These are phyloP conservation scores for Pogona vitticeps DNA, from an alignment of 2,113 vertebrate species.

Conservation along the genomic window DNA sequence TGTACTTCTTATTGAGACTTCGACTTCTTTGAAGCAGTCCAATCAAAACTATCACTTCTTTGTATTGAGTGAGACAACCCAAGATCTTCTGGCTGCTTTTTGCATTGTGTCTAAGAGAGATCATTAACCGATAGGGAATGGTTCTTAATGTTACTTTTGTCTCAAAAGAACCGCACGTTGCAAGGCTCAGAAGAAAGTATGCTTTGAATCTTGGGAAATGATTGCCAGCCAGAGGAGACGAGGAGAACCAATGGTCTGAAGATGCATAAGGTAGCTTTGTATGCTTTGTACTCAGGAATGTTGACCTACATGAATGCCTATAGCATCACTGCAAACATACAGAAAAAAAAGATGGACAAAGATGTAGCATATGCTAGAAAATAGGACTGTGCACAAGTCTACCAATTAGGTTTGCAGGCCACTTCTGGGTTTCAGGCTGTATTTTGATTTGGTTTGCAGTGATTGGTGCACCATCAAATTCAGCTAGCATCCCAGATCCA, in stretches of 20 bases:
- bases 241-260: not conserved
- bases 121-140: not conserved
- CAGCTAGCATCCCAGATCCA: too few relatives aligned
- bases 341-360: too few relatives aligned
- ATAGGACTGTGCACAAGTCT: too few relatives aligned
- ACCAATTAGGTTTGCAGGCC: too few relatives aligned
- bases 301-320: too few relatives aligned
- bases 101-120: not conserved
- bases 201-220: too few relatives aligned
- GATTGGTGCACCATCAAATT: too few relatives aligned
- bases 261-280: not conserved
- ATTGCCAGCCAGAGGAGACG: not conserved
- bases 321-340: too few relatives aligned
- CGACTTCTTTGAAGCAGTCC: not conserved
- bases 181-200: not conserved
- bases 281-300: not conserved
- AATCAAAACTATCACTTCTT: not conserved
- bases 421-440: too few relatives aligned
- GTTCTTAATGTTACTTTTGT: not conserved
- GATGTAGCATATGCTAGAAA: too few relatives aligned
- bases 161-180: not conserved
- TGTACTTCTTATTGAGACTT: not conserved
- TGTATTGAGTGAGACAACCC: not conserved
- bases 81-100: not conserved
- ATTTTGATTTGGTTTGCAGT: too few relatives aligned